Percentiles rank a stretch among this genome's conserved stretches.
Evolutionary conservation across 92 coral and sea anemone species (phyloP).

Genomic region (Palythoa grandiflora): DNA sequence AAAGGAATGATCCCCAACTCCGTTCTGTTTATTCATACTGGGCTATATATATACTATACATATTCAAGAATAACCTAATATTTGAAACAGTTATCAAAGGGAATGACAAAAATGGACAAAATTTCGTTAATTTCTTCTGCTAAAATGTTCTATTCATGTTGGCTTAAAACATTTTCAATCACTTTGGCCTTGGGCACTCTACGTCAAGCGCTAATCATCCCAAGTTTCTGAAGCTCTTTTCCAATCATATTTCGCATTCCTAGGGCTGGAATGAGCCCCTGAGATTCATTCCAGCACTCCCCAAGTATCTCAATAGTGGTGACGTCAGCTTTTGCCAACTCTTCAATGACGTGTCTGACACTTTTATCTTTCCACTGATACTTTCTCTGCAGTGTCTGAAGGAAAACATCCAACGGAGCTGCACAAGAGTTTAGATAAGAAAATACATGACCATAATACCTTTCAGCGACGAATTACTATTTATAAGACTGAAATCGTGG

Average conservation of each 20-base stretch:
- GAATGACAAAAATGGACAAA: no score
- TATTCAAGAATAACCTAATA: no score
- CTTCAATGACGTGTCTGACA: slow-evolving; percentile 30
- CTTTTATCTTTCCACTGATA: slow-evolving; percentile 55
- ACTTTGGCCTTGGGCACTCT: background rate
- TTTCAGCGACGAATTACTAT: background rate
- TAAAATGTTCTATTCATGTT: no score
- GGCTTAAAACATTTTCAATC: background rate
- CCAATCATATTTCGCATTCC: slow-evolving; percentile 32
- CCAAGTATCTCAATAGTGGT: slow-evolving; percentile 70
- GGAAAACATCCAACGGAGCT: slow-evolving; percentile 62
- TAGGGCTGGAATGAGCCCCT: slow-evolving; percentile 34
- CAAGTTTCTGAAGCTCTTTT: slow-evolving; percentile 6
- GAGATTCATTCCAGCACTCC: slow-evolving; percentile 68
- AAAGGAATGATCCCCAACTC: no score
- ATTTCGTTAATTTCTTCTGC: no score
- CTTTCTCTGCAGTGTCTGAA: slow-evolving; percentile 53
- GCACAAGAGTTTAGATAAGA: background rate
- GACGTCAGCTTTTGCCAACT: slow-evolving; percentile 67
- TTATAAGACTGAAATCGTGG: no score
- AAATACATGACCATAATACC: background rate
- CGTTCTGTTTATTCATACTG: no score
- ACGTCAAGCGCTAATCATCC: background rate
- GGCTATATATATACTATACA: no score
- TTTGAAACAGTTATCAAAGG: no score